Percentiles rank a stretch among this genome's conserved stretches.
phyloP scores from a whole-genome alignment of 37 sponge, comb jelly and placozoan genomes.

The Lycopodina hypogea region DNA sequence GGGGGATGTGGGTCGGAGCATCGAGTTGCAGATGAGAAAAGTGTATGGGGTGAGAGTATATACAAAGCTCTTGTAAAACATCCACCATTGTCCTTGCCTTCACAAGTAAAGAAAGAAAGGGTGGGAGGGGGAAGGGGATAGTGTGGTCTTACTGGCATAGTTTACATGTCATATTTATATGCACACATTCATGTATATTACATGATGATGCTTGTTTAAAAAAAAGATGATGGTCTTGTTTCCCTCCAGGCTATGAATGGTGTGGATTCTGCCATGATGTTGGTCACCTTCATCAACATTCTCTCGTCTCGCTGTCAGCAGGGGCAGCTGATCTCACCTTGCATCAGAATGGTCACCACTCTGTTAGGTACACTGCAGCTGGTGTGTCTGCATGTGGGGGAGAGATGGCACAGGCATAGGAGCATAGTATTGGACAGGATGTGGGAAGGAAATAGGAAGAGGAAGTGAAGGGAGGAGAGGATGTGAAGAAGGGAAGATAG shows the following conservation, averaged over 20 bases:
- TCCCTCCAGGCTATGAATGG: constrained; percentile 6
- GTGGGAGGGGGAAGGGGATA: no score
- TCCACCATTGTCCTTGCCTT: no score
- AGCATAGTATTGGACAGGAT: no score
- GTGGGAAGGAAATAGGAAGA: no score
- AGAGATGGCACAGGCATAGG: background rate
- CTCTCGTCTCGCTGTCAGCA: constrained; percentile 28
- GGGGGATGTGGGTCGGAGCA: no score
- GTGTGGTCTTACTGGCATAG: no score
- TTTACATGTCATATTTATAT: no score
- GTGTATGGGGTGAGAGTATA: no score
- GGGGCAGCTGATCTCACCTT: constrained; percentile 8
- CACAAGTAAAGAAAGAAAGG: no score
- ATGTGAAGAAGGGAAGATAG: background rate
- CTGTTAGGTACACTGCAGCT: constrained; percentile 25
- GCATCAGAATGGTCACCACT: constrained; percentile 23
- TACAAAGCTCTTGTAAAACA: no score
- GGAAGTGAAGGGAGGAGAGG: background rate
- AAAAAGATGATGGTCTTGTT: no score
- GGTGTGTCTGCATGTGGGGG: background rate
- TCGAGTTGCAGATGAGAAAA: no score
- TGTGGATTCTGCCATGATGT: constrained; percentile 43
- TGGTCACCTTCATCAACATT: constrained; percentile 50
- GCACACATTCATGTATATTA: background rate
- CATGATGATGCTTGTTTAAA: background rate